A percentile compares a stretch with the other conserved stretches of the same genome.
Evolutionary conservation across 2,797 vertebrate genomes (phyloP).

Genomic region (Delichon dasypus): DNA sequence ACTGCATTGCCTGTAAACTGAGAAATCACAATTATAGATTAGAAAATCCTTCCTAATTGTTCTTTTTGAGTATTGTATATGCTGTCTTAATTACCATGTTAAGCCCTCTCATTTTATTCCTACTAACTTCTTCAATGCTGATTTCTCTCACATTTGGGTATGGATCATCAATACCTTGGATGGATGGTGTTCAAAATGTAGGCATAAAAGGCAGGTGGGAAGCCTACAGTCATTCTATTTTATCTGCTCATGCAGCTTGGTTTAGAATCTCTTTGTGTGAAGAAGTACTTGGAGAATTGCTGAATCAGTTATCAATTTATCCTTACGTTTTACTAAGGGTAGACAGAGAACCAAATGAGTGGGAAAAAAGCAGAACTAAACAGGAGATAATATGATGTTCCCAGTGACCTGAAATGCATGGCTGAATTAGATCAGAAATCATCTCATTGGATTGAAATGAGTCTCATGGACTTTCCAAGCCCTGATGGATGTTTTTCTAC

Average conservation of each 20-base stretch:
- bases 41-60: neutral
- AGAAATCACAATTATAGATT: neutral
- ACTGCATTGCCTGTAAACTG: neutral
- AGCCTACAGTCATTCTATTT: neutral
- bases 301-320: neutral
- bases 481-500: neutral
- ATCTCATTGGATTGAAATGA: neutral
- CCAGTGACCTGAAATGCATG: neutral
- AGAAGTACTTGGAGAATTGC: neutral
- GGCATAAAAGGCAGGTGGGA: neutral
- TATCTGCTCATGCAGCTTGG: rapidly evolving
- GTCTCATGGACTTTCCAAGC: neutral
- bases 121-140: neutral
- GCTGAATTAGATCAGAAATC: neutral
- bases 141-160: neutral
- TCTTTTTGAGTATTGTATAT: neutral
- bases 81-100: neutral
- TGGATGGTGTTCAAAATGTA: neutral
- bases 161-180: neutral
- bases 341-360: neutral
- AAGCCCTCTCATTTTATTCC: neutral
- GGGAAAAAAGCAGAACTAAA: neutral
- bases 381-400: neutral
- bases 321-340: neutral
- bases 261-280: neutral